Evolutionary conservation across 2,888 invertebrate genomes (phyloP), one percentile per base, ranked within the genome.

Genomic region (Dasypolia templi): DNA sequence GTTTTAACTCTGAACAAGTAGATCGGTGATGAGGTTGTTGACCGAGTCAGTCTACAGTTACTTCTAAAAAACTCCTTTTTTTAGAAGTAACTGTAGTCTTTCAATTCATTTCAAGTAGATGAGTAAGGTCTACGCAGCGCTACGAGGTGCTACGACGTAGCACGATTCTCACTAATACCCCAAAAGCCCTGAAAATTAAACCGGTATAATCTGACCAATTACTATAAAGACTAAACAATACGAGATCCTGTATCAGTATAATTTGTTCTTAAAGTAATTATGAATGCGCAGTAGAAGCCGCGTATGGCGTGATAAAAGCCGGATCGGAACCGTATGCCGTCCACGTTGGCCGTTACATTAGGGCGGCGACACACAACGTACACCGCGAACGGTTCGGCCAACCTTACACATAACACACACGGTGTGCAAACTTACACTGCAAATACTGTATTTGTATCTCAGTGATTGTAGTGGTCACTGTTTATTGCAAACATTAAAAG

Each of bases 301-400:
- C 69, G 65, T 79, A 81, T 55, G 84, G 69, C 87, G 91, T 92
- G 93, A 91, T 92, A 92, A 93, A 93, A 92, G 89, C 92, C 79
- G 84, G 84, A 88, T 89, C 35, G 14, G 62, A 35, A 62, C 44
- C 72, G 93, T 93, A 94, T 94, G 94, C 94, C 88, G 89, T 85
- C 88, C 93, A 92, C 94, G 95, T 93, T 91, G 91, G 88, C 90
- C 90, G 91, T 90, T 91, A 90, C 92, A 90, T 91, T 91, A 91
- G 90, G 90, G 86, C 84, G 82, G 88, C 84, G 85, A 86, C 85
- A 82, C 86, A 88, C 77, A 85, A 84, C 82, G 85, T 79, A 84
- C 83, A 64, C 77, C 72, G 70, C 72, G 72, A 68, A 70, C 76
- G 86, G 85, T 86, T 87, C 84, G 75, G 61, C 85, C 77, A 89